These are phyloP conservation scores for Sphaerophoria taeniata DNA, from an alignment of 2,888 invertebrate genomes.

Conservation along the genomic window DNA sequence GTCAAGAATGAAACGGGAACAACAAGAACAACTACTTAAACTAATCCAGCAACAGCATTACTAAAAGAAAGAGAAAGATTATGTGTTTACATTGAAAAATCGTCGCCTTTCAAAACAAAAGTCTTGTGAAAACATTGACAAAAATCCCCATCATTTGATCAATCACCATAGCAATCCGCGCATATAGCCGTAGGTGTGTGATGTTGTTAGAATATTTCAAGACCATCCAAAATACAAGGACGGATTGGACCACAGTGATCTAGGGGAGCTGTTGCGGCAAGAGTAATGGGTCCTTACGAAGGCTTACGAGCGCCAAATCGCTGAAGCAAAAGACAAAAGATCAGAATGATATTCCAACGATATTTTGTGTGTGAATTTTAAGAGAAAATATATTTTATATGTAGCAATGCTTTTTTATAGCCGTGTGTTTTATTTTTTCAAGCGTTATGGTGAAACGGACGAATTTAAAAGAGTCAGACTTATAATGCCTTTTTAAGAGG, in stretches of 20 bases:
- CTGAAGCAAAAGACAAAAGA: slow-evolving; percentile 77
- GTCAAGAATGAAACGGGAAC: slow-evolving; percentile 78
- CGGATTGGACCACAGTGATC: slow-evolving; percentile 78
- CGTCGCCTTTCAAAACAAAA: slow-evolving; percentile 82
- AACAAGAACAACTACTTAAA: slow-evolving; percentile 74
- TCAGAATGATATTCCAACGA: slow-evolving; percentile 76
- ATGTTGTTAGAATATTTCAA: slow-evolving; percentile 80
- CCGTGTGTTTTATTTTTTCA: no score
- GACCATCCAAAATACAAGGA: slow-evolving; percentile 79
- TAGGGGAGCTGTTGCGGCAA: slow-evolving; percentile 79
- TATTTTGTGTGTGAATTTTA: background rate
- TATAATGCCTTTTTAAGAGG: no score
- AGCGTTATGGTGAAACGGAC: no score
- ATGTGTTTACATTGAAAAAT: slow-evolving; percentile 81
- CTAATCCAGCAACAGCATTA: slow-evolving; percentile 75
- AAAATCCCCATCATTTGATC: slow-evolving; percentile 60
- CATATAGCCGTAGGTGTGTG: slow-evolving; percentile 69
- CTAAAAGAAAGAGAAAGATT: slow-evolving; percentile 80
- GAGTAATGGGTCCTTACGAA: slow-evolving; percentile 81
- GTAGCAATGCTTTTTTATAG: no score
- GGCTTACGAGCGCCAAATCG: slow-evolving; percentile 79
- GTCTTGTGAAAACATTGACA: slow-evolving; percentile 81
- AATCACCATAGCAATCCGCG: slow-evolving; percentile 71
- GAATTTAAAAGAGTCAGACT: no score
- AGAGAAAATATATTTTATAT: no score